Evolutionary conservation across 2,113 vertebrate genomes (phyloP).

Genomic region (Serinus canaria): DNA sequence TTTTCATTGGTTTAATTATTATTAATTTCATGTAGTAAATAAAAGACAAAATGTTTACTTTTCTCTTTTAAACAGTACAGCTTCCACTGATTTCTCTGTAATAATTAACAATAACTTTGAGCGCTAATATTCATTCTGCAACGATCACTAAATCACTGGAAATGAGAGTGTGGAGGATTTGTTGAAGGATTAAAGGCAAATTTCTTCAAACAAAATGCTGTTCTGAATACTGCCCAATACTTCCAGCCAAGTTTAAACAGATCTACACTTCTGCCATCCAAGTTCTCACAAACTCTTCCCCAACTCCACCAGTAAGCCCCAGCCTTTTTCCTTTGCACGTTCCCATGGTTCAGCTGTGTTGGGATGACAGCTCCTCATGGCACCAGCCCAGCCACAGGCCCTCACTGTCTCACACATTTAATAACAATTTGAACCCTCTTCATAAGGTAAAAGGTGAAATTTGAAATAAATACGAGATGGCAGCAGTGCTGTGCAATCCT

Average conservation of each 20-base stretch:
- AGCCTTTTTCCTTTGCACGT: neutral
- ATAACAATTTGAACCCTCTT: neutral
- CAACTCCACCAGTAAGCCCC: neutral
- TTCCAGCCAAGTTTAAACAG: neutral
- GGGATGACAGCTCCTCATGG: neutral
- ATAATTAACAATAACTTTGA: neutral
- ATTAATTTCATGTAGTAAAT: neutral
- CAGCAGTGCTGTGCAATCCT: rapidly evolving
- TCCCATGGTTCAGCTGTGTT: rapidly evolving
- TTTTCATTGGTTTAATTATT: neutral
- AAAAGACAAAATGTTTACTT: neutral
- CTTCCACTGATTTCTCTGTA: neutral
- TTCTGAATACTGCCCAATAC: neutral
- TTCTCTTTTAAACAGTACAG: neutral
- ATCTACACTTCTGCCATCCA: no score
- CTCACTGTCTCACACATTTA: neutral
- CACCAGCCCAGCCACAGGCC: neutral
- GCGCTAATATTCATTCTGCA: neutral
- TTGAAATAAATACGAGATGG: rapidly evolving
- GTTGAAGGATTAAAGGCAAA: neutral
- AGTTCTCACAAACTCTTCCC: neutral
- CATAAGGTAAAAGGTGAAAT: neutral
- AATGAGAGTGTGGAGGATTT: neutral
- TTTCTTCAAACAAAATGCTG: neutral
- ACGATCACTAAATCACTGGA: neutral